These are phyloP conservation scores for Catharus fuscescens DNA, from an alignment of 2,113 vertebrate species.

Conservation along the genomic window DNA sequence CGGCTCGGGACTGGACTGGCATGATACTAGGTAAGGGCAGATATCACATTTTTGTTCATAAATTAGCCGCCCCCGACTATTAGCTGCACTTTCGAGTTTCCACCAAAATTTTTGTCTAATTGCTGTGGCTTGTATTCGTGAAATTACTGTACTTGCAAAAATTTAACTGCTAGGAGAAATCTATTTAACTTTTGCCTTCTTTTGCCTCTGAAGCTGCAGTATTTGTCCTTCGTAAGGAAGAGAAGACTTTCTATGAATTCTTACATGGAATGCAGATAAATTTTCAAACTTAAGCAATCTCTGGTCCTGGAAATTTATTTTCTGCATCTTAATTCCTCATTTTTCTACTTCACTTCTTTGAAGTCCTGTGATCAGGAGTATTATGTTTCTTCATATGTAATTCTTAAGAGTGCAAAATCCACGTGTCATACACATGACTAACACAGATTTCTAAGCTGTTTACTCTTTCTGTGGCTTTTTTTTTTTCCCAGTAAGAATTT, in stretches of 20 bases:
- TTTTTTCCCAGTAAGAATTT: background rate
- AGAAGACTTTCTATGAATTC: background rate
- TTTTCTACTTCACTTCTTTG: background rate
- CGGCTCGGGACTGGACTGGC: too few species aligned
- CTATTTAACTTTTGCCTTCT: background rate
- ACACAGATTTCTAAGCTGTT: background rate
- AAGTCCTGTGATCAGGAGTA: background rate
- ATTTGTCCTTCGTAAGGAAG: background rate
- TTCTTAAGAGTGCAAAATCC: background rate
- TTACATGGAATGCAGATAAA: background rate
- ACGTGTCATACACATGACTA: background rate
- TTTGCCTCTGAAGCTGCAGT: background rate
- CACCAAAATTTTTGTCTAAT: too few species aligned
- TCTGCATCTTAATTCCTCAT: background rate
- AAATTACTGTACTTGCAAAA: background rate
- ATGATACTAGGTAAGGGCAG: too few species aligned
- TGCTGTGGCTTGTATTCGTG: too few species aligned
- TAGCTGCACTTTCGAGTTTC: too few species aligned
- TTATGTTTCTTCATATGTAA: background rate
- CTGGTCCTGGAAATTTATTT: background rate
- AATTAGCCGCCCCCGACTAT: too few species aligned
- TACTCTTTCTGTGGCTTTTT: background rate
- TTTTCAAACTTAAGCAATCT: background rate
- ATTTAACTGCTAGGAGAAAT: background rate
- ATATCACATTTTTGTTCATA: too few species aligned